A percentile compares a stretch with the other conserved stretches of the same genome.
Conservation (phyloP, 2,888 invertebrate species). For the Hyposoter didymator region DNA sequence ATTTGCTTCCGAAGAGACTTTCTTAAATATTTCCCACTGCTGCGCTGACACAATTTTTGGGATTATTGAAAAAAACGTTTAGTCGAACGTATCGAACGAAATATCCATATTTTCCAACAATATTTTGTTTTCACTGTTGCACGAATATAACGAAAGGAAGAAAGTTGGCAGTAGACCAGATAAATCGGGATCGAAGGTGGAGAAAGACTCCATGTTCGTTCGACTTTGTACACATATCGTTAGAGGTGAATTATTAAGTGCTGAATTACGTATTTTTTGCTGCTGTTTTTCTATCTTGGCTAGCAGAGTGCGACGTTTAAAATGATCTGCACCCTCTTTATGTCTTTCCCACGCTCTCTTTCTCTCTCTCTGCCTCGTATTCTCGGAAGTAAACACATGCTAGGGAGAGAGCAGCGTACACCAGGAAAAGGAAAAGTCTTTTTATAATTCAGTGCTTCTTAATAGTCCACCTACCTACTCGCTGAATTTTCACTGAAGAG, state of each 20-base stretch:
- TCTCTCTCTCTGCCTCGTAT: not conserved
- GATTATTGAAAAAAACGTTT: no score
- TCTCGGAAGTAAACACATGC: conserved; percentile 5
- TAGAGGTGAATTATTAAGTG: conserved; percentile 64
- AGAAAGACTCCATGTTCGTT: not conserved
- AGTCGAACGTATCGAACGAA: no score
- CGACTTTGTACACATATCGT: not conserved
- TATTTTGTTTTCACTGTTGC: no score
- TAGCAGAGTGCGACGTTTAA: conserved; percentile 23
- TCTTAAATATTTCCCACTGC: no score
- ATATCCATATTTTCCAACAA: no score
- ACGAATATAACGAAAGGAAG: not conserved
- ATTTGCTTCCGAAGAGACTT: no score
- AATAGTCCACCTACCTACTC: conserved; percentile 45
- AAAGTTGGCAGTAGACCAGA: not conserved
- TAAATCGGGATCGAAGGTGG: not conserved
- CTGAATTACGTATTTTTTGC: conserved; percentile 61
- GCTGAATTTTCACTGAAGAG: conserved; percentile 49
- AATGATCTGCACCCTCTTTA: conserved; percentile 1
- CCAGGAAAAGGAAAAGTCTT: conserved; percentile 36
- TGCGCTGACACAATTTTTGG: no score
- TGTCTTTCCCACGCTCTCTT: conserved; percentile 15
- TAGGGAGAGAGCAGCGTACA: conserved; percentile 30
- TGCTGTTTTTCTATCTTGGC: conserved; percentile 38
- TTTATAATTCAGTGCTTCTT: conserved; percentile 61